phyloP scores from a whole-genome alignment of 1,140 invertebrate species.

The Trialeurodes vaporariorum region DNA sequence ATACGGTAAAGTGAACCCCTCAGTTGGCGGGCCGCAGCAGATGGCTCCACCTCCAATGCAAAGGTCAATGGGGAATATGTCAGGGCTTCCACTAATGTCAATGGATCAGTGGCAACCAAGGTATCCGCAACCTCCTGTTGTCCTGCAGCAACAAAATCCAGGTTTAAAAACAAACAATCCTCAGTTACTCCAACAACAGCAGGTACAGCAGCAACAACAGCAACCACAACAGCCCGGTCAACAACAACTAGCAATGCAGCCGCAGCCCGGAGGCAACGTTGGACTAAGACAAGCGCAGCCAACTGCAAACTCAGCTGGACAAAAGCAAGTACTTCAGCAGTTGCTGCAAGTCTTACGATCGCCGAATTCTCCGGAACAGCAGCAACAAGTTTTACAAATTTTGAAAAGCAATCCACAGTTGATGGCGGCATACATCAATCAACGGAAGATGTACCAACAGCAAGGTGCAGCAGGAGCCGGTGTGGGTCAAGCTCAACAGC shows the following conservation, averaged over 20 bases:
- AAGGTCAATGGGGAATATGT: constrained; percentile 34
- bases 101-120: constrained; percentile 56
- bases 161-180: constrained; percentile 14
- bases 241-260: constrained; percentile 29
- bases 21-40: constrained; percentile 38
- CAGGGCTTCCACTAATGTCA: constrained; percentile 39
- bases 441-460: constrained; percentile 32
- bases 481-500: constrained; percentile 5
- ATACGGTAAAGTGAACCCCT: constrained; percentile 52
- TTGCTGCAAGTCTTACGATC: constrained; percentile 79
- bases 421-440: constrained; percentile 94
- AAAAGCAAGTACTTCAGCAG: constrained; percentile 75
- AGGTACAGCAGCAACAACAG: constrained; percentile 32
- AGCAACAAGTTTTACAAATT: constrained; percentile 83
- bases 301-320: constrained; percentile 16
- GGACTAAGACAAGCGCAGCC: constrained; percentile 9
- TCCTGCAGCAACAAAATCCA: constrained; percentile 16
- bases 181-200: constrained; percentile 37
- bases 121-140: constrained; percentile 34
- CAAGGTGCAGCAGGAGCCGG: constrained; percentile 44
- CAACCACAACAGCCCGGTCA: constrained; percentile 38
- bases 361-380: constrained; percentile 81
- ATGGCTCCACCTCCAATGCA: constrained; percentile 57
- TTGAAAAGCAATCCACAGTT: constrained; percentile 89
- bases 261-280: constrained; percentile 28